Evolutionary conservation across 2,113 vertebrate genomes (phyloP).

Genomic region (Aphyosemion australe): DNA sequence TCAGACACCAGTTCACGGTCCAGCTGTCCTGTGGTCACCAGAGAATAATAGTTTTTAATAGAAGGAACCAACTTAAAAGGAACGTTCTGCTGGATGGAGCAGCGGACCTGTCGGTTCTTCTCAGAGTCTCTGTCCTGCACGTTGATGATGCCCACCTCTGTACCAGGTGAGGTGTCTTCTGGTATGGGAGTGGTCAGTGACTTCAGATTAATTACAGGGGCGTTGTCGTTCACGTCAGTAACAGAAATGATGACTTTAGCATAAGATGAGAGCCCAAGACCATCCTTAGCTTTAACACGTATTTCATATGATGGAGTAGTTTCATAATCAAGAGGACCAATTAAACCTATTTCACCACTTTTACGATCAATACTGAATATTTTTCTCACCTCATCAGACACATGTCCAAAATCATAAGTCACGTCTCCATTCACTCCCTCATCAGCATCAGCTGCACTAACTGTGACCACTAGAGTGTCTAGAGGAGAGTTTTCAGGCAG

Average conservation of each 20-base stretch:
- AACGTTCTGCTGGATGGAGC: conserved; percentile 61
- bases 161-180: conserved; percentile 66
- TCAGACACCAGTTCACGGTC: no score
- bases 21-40: conserved; percentile 41
- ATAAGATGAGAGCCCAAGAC: conserved; percentile 60
- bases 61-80: conserved; percentile 68
- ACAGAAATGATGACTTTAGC: conserved; percentile 75
- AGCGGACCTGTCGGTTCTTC: conserved; percentile 71
- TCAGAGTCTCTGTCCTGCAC: conserved; percentile 77
- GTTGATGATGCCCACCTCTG: conserved; percentile 80
- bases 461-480: no score
- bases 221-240: conserved; percentile 79
- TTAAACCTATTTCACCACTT: conserved; percentile 58
- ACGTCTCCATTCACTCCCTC: no score
- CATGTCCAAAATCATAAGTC: no score
- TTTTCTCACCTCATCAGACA: neutral
- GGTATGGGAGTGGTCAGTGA: conserved; percentile 64
- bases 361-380: conserved; percentile 34
- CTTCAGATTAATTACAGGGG: conserved; percentile 50
- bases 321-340: conserved; percentile 74
- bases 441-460: no score
- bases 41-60: no score
- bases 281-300: conserved; percentile 75
- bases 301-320: conserved; percentile 60
- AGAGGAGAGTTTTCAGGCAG: no score